Conservation (phyloP, 2,113 vertebrate genomes). For the Hystrix brachyura region DNA sequence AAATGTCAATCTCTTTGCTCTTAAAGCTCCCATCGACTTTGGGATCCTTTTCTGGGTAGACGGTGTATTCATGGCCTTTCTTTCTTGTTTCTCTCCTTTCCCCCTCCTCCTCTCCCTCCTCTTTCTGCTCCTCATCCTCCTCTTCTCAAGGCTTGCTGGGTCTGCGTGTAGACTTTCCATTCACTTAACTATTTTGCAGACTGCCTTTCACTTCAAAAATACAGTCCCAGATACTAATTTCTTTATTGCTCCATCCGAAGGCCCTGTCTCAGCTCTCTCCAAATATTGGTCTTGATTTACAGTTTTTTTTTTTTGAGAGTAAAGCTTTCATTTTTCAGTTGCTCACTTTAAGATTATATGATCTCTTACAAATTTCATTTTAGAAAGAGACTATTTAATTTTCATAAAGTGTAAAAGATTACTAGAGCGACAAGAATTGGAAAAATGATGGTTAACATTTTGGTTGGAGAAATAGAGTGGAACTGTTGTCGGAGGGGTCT, state of each 20-base stretch:
- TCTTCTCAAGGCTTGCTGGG: neutral
- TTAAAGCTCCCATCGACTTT: neutral
- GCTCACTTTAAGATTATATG: neutral
- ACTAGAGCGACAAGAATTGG: neutral
- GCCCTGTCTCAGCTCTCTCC: neutral
- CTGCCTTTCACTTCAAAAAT: neutral
- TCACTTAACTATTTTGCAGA: neutral
- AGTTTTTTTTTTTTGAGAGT: conserved; percentile 9
- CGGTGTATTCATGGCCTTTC: neutral
- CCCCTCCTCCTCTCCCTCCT: neutral
- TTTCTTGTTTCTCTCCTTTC: neutral
- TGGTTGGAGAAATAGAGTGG: neutral
- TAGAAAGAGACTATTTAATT: conserved; percentile 45
- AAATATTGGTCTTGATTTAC: neutral
- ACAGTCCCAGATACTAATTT: neutral
- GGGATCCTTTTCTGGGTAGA: neutral
- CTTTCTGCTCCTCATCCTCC: neutral
- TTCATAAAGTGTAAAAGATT: conserved; percentile 26
- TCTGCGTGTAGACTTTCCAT: neutral
- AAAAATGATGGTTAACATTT: neutral
- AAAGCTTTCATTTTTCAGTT: conserved; percentile 6
- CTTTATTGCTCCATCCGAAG: neutral
- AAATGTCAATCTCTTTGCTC: neutral
- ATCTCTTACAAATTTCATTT: neutral
- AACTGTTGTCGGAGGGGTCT: neutral